Evolutionary conservation across 1,140 invertebrate species (phyloP).

Genomic region (Acromyrmex echinatior): DNA sequence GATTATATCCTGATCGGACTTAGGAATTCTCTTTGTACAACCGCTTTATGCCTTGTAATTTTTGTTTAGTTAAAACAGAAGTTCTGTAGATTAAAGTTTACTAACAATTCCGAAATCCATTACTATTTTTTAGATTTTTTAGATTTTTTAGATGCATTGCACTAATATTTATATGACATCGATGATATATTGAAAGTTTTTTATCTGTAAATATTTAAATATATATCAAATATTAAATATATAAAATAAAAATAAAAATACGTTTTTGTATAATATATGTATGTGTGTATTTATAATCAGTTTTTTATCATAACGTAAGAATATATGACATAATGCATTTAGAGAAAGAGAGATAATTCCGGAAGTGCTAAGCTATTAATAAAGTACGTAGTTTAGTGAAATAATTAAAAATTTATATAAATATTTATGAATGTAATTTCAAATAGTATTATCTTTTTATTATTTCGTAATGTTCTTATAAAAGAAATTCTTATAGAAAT

Average conservation of each 20-base stretch:
- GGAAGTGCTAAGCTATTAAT: background rate
- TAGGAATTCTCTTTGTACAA: slow-evolving; percentile 64
- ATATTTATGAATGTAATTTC: background rate
- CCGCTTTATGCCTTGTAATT: slow-evolving; percentile 5
- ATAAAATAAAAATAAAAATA: background rate
- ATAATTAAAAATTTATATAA: background rate
- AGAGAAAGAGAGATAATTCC: background rate
- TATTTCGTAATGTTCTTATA: background rate
- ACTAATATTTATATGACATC: background rate
- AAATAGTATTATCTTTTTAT: background rate
- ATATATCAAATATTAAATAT: background rate
- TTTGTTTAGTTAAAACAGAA: background rate
- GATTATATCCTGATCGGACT: slow-evolving; percentile 38
- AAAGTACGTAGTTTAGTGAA: background rate
- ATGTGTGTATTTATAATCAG: background rate
- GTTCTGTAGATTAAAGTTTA: background rate
- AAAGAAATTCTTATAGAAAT: background rate
- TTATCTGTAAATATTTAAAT: background rate
- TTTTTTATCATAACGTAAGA: background rate
- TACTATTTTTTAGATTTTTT: background rate
- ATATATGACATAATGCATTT: background rate
- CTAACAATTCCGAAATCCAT: background rate
- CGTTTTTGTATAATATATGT: background rate
- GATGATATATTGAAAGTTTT: background rate
- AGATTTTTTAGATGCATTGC: background rate